These are phyloP conservation scores for Danionella dracula DNA, from an alignment of 2,797 vertebrate genomes.

Conservation along the genomic window DNA sequence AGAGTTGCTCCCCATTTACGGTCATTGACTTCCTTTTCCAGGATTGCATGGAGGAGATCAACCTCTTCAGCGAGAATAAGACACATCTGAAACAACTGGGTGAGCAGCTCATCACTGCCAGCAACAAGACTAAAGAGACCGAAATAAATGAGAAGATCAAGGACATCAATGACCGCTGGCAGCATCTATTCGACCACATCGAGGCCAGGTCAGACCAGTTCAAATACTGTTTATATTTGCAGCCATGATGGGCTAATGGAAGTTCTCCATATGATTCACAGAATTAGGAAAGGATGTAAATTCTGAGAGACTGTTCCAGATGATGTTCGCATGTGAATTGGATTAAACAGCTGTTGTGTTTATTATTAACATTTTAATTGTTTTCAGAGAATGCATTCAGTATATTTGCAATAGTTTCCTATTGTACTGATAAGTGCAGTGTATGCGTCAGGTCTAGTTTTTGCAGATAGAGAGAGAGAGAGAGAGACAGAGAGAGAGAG, in stretches of 20 bases:
- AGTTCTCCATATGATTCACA: no score
- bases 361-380: no score
- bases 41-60: constrained; percentile 87
- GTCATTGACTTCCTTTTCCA: constrained; percentile 31
- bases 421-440: background rate
- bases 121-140: constrained; percentile 75
- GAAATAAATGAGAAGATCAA: constrained; percentile 86
- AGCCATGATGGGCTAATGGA: no score
- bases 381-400: no score
- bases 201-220: constrained; percentile 75
- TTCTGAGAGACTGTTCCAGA: no score
- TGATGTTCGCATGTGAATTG: no score
- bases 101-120: constrained; percentile 78
- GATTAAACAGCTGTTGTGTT: no score
- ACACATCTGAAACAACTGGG: constrained; percentile 77
- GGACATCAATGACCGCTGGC: constrained; percentile 87
- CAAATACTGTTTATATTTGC: background rate
- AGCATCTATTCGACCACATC: constrained; percentile 90
- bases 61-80: constrained; percentile 77
- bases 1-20: no score
- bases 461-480: no score
- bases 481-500: background rate
- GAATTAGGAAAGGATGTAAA: no score
- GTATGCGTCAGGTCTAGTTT: background rate
- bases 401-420: no score